Conservation (phyloP, 2,113 vertebrate genomes). For the Strix aluco region DNA sequence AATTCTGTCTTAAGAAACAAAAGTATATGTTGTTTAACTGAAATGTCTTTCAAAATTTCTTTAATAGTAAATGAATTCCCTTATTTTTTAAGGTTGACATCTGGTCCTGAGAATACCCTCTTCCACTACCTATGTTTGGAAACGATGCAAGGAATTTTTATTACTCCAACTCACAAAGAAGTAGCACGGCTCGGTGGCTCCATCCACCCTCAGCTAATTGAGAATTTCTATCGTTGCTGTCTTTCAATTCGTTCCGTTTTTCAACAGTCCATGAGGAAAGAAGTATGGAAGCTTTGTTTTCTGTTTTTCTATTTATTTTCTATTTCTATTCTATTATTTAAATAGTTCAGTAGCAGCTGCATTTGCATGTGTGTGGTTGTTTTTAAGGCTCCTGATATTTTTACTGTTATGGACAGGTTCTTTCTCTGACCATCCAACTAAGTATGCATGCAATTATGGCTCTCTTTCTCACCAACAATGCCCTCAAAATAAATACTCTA, state of each 20-base stretch:
- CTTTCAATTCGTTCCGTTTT: slow-evolving; percentile 90
- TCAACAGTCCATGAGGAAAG: slow-evolving; percentile 81
- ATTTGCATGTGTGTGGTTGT: neutral
- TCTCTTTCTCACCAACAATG: neutral
- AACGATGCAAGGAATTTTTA: slow-evolving; percentile 91
- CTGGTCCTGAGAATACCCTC: slow-evolving; percentile 92
- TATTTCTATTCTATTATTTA: neutral
- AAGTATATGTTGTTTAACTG: neutral
- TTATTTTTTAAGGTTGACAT: slow-evolving; percentile 80
- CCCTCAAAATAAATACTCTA: neutral
- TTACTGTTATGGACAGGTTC: neutral
- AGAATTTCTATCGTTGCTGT: slow-evolving; percentile 95
- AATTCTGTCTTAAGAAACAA: neutral
- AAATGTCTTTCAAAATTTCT: neutral
- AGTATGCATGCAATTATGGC: too few relatives aligned
- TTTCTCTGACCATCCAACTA: neutral
- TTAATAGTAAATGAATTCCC: neutral
- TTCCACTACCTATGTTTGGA: slow-evolving; percentile 96
- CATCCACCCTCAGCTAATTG: slow-evolving; percentile 89
- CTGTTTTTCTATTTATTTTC: neutral
- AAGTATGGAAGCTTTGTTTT: slow-evolving; percentile 71
- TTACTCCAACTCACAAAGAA: slow-evolving; percentile 90
- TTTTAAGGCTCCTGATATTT: neutral
- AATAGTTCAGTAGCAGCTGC: neutral
- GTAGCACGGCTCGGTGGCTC: slow-evolving; percentile 86